A percentile compares a stretch with the other conserved stretches of the same genome.
Conservation (phyloP, 2,113 vertebrate genomes). For the Egretta garzetta region DNA sequence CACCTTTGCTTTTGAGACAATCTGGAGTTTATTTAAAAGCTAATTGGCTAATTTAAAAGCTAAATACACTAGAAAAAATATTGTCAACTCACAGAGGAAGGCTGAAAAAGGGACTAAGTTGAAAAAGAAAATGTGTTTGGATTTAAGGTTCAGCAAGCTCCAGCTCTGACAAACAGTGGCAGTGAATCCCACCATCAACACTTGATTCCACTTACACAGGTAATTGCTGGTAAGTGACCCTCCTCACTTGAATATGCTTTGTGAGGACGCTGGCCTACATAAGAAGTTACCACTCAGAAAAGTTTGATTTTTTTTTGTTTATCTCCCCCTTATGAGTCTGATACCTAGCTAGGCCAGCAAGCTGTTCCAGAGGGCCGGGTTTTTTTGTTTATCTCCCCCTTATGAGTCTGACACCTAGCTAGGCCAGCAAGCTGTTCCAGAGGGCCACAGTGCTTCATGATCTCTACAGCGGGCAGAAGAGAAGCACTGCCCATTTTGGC, state of each 20-base stretch:
- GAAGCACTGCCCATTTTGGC: not conserved
- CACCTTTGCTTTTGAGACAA: not conserved
- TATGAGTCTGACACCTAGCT: not conserved
- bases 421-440: not conserved
- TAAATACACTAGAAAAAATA: not conserved
- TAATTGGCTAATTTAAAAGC: too few relatives aligned
- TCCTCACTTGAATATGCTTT: not conserved
- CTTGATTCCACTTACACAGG: not conserved
- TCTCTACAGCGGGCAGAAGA: not conserved
- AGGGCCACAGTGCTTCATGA: accelerated
- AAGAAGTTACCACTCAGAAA: not conserved
- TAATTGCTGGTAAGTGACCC: not conserved
- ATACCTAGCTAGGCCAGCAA: not conserved
- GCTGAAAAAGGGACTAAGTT: not conserved
- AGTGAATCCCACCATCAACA: not conserved
- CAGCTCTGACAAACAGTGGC: not conserved
- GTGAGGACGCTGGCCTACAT: not conserved
- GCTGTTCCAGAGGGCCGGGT: not conserved
- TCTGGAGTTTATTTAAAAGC: not conserved
- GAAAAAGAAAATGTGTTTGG: not conserved
- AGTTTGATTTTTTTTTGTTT: not conserved
- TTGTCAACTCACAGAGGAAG: not conserved
- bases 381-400: not conserved
- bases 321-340: not conserved
- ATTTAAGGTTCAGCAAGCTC: not conserved